Conservation (phyloP, 92 coral and sea anemone species). For the Pocillopora meandrina region DNA sequence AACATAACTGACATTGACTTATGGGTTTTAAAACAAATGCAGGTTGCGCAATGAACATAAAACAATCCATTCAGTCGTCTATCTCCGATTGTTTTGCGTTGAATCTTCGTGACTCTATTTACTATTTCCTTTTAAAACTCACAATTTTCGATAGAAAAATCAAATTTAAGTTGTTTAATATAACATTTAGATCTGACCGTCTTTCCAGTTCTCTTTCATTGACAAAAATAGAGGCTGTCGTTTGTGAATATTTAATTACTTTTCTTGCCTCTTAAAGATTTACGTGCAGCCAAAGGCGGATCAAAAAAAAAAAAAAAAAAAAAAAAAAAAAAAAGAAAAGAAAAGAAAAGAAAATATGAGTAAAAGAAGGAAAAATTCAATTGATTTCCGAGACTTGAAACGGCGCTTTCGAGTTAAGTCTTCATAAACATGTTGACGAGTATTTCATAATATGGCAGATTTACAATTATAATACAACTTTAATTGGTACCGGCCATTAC, state of each 20-base stretch:
- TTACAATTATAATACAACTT: conserved; percentile 10
- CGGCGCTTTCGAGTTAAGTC: no score
- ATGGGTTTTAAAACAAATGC: neutral
- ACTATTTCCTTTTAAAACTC: neutral
- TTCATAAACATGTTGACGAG: neutral
- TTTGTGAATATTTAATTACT: no score
- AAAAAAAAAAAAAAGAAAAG: no score
- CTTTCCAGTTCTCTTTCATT: neutral
- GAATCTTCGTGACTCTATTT: neutral
- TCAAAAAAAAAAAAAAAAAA: neutral
- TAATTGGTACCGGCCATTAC: conserved; percentile 1
- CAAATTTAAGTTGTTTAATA: neutral
- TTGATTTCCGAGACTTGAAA: neutral
- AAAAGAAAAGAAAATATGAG: neutral
- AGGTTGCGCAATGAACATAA: neutral
- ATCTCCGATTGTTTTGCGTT: neutral
- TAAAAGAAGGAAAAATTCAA: neutral
- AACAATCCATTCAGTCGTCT: neutral
- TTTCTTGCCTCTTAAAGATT: no score
- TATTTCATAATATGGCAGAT: neutral
- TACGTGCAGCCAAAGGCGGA: neutral
- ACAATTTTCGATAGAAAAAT: neutral
- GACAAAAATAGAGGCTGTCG: neutral
- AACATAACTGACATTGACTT: no score
- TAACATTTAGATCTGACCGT: no score